A percentile compares a stretch with the other conserved stretches of the same genome.
phyloP scores from a whole-genome alignment of 2,888 invertebrate species.

The Melanostoma scalare region DNA sequence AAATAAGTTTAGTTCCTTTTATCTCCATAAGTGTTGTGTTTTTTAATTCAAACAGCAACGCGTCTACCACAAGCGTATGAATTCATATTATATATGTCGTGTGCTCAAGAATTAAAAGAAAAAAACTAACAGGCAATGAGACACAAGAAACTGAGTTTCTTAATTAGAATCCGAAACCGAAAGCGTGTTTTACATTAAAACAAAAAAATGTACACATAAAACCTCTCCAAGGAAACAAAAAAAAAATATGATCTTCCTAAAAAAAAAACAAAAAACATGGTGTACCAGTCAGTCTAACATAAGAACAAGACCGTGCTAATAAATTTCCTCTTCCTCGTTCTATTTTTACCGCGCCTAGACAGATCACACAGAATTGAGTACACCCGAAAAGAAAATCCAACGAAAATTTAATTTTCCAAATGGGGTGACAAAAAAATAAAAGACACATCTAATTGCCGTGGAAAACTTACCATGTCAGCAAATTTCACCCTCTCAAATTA shows the following conservation, averaged over 20 bases:
- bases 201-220: background rate
- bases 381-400: conserved; percentile 27
- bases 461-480: conserved; percentile 55
- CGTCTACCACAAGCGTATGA: too few species aligned
- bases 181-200: background rate
- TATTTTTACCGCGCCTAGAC: conserved; percentile 63
- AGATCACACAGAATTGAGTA: background rate
- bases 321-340: conserved; percentile 71
- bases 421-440: conserved; percentile 37
- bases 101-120: too few species aligned
- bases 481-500: conserved; percentile 22
- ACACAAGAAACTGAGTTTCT: too few species aligned
- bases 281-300: conserved; percentile 6
- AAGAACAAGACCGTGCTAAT: conserved; percentile 32
- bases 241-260: conserved; percentile 2
- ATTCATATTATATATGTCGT: too few species aligned
- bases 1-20: too few species aligned
- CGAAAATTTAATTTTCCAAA: conserved; percentile 30
- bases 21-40: too few species aligned
- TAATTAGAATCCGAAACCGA: too few species aligned
- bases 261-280: conserved; percentile 17
- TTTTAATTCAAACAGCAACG: too few species aligned
- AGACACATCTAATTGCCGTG: conserved; percentile 34
- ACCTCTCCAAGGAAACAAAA: background rate
- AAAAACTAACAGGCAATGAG: too few species aligned